Evolutionary conservation across 2,888 invertebrate genomes (phyloP), one percentile per base, ranked within the genome.

Genomic region (Leuctra nigra): DNA sequence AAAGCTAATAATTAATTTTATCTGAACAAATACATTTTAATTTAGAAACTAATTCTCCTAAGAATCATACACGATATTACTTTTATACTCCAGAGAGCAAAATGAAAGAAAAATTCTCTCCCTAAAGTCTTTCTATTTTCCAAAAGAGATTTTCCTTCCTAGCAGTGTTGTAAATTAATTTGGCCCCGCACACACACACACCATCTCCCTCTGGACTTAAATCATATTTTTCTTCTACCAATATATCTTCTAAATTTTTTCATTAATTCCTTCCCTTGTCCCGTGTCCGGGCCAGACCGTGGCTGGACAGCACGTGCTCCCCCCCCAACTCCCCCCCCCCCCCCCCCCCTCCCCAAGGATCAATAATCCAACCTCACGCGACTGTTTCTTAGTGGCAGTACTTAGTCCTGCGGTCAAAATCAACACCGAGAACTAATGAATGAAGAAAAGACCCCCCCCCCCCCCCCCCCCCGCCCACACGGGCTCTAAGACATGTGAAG

Each of bases 211-310:
- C 20, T 41, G 20, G 18, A 18, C 41, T 41, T 41, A 41, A 41
- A 41, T 41, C 41, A 41, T 41, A 41, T 41, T 38, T 9, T 38
- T n/a, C 16, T 14, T 38, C 38, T n/a, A n/a, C n/a, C 11, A 29
- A 41, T 41, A 41, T 41, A 41, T 41, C 41, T 41, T 20, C 20
- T 50, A 33, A 50, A 50, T 33, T 35, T 50, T 50, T 50, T 50
- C 50, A 50, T 50, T 50, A 50, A 50, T 50, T 50, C 50, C 11
- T 13, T 50, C 50, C 35, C 50, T 44, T 41, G 46, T 23, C 35
- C 54, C 2, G 55, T 35, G 47, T 33, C 55, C 36, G 11, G 46
- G 13, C 29, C 35, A 44, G 44, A 46, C 55, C 29, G 23, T 18
- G 53, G 14, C 16, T 7, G 22, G 47, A 23, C 46, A 46, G 46